Evolutionary conservation across 2,888 invertebrate genomes (phyloP), one percentile per base, ranked within the genome.

Genomic region (Lymantria dispar): DNA sequence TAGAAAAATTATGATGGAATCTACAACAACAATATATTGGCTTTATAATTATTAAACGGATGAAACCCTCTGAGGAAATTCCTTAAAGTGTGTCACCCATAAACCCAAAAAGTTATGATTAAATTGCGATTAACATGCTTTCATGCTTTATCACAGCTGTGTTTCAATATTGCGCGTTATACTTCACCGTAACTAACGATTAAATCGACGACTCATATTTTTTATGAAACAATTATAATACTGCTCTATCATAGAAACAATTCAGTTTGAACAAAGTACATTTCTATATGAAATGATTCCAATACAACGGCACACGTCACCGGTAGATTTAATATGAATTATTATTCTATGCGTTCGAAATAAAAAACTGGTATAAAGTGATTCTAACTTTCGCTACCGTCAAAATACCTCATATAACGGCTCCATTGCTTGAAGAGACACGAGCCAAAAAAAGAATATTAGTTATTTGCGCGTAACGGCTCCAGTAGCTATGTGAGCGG

Each of bases 391-490:
- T 91, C 90, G 90, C 90, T 88, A 83, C 75, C 80, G 78, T 54
- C 72, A 69, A 70, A 76, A 72, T 76, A 74, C 73, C 74, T 75
- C 83, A 76, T 77, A 83, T 88, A 89, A 87, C 86, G 88, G 88
- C 80, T 62, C 78, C 70, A 40, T 40, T 40, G 40, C 40, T 40
- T 40, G 15, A 77, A 80, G 78, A 80, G 83, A 85, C 88, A 87
- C 89, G 87, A 80, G 88, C 88, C 87, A 85, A 87, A 90, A 87
- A 87, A 78, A 80, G 79, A 79, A 70, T 74, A 78, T 85, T 81
- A 75, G 80, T 80, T 84, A 81, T 86, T 83, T 78, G 82, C 87
- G 88, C 88, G 89, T 89, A 90, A 89, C 89, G 88, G 89, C 83
- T 72, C 74, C 87, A 76, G 88, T 87, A 88, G 89, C 87, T 38